phyloP scores from a whole-genome alignment of 1,140 invertebrate species.

The Diachasma alloeum region DNA sequence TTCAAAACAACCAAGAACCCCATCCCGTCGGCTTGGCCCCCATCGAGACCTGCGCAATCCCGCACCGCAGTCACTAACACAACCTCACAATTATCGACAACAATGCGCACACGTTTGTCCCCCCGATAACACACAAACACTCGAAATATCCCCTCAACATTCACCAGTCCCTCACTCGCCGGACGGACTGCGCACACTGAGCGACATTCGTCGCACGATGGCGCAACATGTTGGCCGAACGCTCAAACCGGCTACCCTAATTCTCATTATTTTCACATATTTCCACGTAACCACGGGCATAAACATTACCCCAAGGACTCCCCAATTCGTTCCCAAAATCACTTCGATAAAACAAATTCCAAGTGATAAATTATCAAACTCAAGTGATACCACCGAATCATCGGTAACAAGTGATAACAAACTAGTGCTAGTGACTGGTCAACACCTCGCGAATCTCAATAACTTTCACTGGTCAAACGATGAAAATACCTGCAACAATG shows the following conservation, averaged over 20 bases:
- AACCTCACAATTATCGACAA: not conserved
- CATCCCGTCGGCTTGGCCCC: too few species aligned
- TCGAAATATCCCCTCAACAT: not conserved
- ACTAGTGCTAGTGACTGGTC: constrained; percentile 37
- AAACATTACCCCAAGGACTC: not conserved
- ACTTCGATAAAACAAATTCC: not conserved
- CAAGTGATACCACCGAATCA: not conserved
- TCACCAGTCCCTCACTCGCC: not conserved
- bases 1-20: too few species aligned
- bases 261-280: constrained; percentile 46
- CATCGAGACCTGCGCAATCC: too few species aligned
- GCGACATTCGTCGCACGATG: constrained; percentile 56
- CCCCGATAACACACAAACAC: not conserved
- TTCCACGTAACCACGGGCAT: not conserved
- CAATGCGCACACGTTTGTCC: not conserved
- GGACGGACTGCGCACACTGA: not conserved
- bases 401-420: not conserved
- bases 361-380: not conserved
- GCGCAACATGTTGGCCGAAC: constrained; percentile 56
- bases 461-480: constrained; percentile 41
- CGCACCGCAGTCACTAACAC: not conserved
- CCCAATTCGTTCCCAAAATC: not conserved
- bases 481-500: constrained; percentile 22
- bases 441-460: constrained; percentile 36
- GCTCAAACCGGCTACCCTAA: constrained; percentile 49